These are phyloP conservation scores for Ectropis grisescens DNA, from an alignment of 1,140 invertebrate genomes.

Conservation along the genomic window DNA sequence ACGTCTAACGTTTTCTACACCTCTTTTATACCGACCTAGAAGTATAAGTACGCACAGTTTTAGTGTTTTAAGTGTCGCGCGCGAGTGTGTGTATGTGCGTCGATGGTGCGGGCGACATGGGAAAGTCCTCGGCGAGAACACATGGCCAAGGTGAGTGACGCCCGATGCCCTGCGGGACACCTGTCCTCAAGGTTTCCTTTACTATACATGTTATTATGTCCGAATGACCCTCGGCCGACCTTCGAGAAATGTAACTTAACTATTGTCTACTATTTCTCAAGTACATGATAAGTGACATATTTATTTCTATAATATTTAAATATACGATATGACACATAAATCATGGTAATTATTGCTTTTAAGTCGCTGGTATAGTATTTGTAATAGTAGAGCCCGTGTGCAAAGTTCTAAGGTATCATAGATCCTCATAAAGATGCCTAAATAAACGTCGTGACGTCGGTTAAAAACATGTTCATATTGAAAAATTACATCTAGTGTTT, in stretches of 20 bases:
- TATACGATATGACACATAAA: no score
- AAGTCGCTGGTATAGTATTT: no score
- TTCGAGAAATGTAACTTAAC: not conserved
- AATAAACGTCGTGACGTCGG: no score
- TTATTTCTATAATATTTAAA: no score
- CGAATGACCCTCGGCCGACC: not conserved
- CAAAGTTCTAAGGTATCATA: no score
- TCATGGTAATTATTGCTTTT: no score
- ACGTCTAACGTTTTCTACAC: conserved; percentile 61
- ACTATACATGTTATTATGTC: conserved; percentile 4
- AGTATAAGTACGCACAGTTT: conserved; percentile 47
- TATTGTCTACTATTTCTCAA: no score
- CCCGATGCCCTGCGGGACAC: conserved; percentile 18
- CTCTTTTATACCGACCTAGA: conserved; percentile 63
- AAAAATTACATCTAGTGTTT: no score
- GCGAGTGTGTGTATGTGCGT: conserved; percentile 53
- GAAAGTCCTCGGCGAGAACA: conserved; percentile 70
- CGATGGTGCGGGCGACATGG: conserved; percentile 69
- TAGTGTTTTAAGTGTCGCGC: conserved; percentile 46
- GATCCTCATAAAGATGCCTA: no score
- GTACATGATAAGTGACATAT: no score
- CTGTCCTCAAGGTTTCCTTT: conserved; percentile 21
- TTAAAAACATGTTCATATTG: no score
- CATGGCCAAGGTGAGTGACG: conserved; percentile 66
- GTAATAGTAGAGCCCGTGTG: no score